Conservation (phyloP, 2,113 vertebrate genomes). For the Colistium nudipinnis region DNA sequence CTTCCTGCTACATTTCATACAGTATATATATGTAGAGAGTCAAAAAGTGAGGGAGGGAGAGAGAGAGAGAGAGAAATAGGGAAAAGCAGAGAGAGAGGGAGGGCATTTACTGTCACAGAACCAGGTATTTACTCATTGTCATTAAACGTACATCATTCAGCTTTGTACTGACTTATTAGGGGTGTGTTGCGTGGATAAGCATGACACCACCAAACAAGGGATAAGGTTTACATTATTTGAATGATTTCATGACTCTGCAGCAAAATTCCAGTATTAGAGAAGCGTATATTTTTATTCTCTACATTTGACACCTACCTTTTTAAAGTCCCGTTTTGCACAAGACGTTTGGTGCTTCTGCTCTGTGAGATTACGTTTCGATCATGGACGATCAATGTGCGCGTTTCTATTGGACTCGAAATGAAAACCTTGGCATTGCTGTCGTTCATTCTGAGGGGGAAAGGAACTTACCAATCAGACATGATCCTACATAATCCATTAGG, state of each 20-base stretch:
- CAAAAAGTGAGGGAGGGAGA: not conserved
- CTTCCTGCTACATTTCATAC: not conserved
- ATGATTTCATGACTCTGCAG: not conserved
- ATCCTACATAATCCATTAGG: constrained; percentile 64
- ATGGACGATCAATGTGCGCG: constrained; percentile 7
- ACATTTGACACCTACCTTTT: constrained; percentile 72
- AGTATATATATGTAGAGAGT: not conserved
- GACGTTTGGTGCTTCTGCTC: constrained; percentile 49
- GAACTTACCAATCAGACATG: constrained; percentile 77
- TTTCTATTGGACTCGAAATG: constrained; percentile 50
- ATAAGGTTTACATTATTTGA: not conserved
- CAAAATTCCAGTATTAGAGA: constrained; percentile 14
- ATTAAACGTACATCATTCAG: constrained; percentile 28
- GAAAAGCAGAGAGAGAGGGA: not conserved
- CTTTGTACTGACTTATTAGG: constrained; percentile 23
- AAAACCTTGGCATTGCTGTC: constrained; percentile 30
- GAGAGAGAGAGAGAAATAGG: not conserved
- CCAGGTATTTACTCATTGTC: not conserved
- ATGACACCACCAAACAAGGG: not conserved
- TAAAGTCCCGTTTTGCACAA: constrained; percentile 36
- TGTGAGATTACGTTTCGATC: constrained; percentile 11
- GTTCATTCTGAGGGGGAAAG: constrained; percentile 36
- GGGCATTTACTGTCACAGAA: constrained; percentile 19
- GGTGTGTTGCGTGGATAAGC: constrained; percentile 5
- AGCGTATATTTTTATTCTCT: constrained; percentile 2